Conservation (phyloP, 2,113 vertebrate species). For the Hemibates koningsi region DNA sequence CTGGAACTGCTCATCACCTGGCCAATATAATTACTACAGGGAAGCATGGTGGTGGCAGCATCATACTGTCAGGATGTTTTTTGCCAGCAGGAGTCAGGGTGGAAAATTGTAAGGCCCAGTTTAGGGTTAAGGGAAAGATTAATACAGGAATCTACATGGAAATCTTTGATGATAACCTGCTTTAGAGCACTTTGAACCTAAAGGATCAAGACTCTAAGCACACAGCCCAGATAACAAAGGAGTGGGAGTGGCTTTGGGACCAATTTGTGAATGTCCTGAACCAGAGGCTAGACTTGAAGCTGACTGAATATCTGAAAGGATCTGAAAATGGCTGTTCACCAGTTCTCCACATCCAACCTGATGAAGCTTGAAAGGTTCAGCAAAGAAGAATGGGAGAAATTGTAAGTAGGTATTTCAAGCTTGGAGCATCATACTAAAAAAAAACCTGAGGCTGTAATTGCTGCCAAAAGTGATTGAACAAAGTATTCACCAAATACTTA, state of each 20-base stretch:
- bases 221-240: not conserved
- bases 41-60: not conserved
- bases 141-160: not conserved
- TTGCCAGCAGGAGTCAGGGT: not conserved
- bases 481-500: not conserved
- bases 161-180: not conserved
- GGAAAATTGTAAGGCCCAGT: not conserved
- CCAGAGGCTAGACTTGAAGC: not conserved
- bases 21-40: not conserved
- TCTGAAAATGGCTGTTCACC: not conserved
- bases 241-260: not conserved
- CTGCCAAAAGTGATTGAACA: not conserved
- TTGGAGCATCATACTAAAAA: not conserved
- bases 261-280: not conserved
- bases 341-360: not conserved
- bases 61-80: not conserved
- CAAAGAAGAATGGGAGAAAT: not conserved
- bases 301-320: not conserved
- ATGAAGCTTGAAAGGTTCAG: not conserved
- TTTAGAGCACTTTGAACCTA: not conserved
- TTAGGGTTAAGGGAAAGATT: not conserved
- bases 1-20: not conserved
- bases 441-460: not conserved
- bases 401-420: not conserved
- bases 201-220: not conserved